Percentiles rank a stretch among this genome's conserved stretches.
These are phyloP conservation scores for Amphiprion ocellaris DNA, from an alignment of 2,113 vertebrate species.

Conservation along the genomic window DNA sequence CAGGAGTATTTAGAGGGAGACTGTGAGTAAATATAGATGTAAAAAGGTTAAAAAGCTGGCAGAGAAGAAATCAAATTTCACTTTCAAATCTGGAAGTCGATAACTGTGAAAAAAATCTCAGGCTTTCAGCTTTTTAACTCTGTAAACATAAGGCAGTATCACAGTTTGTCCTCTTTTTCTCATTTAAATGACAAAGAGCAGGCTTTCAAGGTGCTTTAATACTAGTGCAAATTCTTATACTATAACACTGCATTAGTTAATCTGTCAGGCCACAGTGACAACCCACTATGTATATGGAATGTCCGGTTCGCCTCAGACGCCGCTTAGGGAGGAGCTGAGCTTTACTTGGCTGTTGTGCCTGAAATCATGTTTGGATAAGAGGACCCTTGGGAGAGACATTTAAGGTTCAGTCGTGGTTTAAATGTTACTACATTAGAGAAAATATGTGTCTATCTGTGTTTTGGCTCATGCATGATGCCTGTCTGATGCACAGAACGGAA, in stretches of 20 bases:
- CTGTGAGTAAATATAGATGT: background rate
- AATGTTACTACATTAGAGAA: conserved; percentile 43
- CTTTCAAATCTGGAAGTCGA: background rate
- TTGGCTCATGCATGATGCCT: background rate
- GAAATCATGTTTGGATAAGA: conserved; percentile 69
- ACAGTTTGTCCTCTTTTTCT: background rate
- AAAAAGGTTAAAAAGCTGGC: background rate
- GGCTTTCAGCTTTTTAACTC: background rate
- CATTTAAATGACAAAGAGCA: conserved; percentile 1
- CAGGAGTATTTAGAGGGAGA: background rate
- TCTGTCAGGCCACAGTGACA: conserved; percentile 69
- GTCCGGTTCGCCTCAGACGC: conserved; percentile 70
- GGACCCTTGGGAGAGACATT: conserved; percentile 62
- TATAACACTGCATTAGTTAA: conserved; percentile 56
- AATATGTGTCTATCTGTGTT: conserved; percentile 15
- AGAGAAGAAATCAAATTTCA: background rate
- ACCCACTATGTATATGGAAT: conserved; percentile 81
- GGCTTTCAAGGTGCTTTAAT: conserved; percentile 6
- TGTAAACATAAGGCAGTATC: background rate
- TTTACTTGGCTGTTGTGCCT: conserved; percentile 48
- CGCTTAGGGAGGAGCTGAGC: conserved; percentile 48
- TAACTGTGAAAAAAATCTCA: background rate
- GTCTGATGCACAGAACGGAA: background rate
- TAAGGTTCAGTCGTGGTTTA: conserved; percentile 39
- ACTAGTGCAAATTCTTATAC: conserved; percentile 11